Evolutionary conservation across 1,140 invertebrate genomes (phyloP).

Genomic region (Drosophila nikananu): DNA sequence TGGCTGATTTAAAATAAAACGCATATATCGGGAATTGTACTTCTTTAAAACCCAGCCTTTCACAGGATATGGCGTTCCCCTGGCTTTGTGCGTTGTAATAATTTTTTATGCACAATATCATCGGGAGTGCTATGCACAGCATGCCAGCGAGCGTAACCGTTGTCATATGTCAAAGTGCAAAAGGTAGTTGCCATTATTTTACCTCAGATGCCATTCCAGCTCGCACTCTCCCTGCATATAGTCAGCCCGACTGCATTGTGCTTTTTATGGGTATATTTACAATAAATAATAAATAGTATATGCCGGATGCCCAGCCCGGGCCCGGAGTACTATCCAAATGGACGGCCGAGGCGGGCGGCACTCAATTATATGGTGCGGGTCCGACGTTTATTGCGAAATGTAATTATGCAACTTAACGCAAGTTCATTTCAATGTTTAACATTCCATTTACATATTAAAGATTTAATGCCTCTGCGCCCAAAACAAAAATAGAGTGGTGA

Average conservation of each 20-base stretch:
- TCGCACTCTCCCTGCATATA: neutral
- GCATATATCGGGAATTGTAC: neutral
- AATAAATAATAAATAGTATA: constrained; percentile 70
- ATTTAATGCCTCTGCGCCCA: constrained; percentile 62
- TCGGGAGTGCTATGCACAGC: constrained; percentile 23
- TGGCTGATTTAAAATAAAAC: neutral
- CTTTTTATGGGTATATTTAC: constrained; percentile 72
- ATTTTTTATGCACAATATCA: constrained; percentile 40
- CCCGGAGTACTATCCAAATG: constrained; percentile 19
- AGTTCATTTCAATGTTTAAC: constrained; percentile 82
- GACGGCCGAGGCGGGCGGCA: constrained; percentile 15
- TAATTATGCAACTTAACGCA: constrained; percentile 82
- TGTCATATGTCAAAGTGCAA: constrained; percentile 63
- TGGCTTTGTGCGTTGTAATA: constrained; percentile 28
- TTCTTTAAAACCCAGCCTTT: constrained; percentile 3
- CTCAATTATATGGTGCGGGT: constrained; percentile 53
- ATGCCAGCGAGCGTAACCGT: constrained; percentile 39
- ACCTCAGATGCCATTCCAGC: constrained; percentile 31
- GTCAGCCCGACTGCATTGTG: constrained; percentile 31
- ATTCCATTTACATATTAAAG: constrained; percentile 80
- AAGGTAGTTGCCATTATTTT: constrained; percentile 55
- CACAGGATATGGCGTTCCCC: constrained; percentile 15
- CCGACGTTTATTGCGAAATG: constrained; percentile 70
- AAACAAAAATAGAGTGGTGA: constrained; percentile 25
- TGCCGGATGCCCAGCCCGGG: constrained; percentile 15